Evolutionary conservation across 2,888 invertebrate genomes (phyloP).

Genomic region (Meteorus colon): DNA sequence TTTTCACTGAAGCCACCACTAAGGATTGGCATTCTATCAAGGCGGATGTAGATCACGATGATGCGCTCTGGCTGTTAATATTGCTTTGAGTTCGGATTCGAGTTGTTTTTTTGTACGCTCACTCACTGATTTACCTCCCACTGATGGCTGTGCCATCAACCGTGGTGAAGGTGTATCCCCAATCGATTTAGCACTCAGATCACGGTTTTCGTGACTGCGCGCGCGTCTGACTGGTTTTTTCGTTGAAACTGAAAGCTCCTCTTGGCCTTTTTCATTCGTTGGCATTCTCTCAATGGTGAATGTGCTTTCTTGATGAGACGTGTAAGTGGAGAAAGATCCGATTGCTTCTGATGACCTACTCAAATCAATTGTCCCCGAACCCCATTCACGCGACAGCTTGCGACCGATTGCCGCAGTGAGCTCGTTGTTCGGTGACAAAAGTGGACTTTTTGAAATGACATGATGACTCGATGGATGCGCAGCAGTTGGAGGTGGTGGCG

Average conservation of each 20-base stretch:
- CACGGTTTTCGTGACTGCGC: constrained; percentile 69
- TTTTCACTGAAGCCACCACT: constrained; percentile 36
- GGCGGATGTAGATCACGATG: constrained; percentile 71
- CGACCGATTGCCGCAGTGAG: constrained; percentile 68
- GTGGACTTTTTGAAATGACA: constrained; percentile 62
- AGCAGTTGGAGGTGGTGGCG: constrained; percentile 54
- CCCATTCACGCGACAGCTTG: constrained; percentile 71
- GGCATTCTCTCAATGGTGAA: constrained; percentile 56
- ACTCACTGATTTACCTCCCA: constrained; percentile 69
- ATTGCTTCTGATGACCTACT: constrained; percentile 68
- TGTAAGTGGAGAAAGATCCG: constrained; percentile 61
- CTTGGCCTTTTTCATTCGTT: constrained; percentile 54
- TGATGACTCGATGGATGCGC: constrained; percentile 48
- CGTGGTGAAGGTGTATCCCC: constrained; percentile 63
- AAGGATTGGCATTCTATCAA: constrained; percentile 62
- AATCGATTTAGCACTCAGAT: constrained; percentile 58
- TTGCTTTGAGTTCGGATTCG: constrained; percentile 71
- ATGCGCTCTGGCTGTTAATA: constrained; percentile 70
- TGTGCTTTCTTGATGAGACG: constrained; percentile 59
- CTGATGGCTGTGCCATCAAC: constrained; percentile 66
- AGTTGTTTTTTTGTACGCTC: constrained; percentile 70
- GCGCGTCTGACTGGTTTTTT: constrained; percentile 69
- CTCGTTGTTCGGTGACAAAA: constrained; percentile 68
- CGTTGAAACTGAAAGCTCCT: constrained; percentile 53
- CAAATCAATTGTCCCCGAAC: constrained; percentile 67